A percentile compares a stretch with the other conserved stretches of the same genome.
phyloP scores from a whole-genome alignment of 1,140 invertebrate genomes.

The Pseudobourletiella spinata region DNA sequence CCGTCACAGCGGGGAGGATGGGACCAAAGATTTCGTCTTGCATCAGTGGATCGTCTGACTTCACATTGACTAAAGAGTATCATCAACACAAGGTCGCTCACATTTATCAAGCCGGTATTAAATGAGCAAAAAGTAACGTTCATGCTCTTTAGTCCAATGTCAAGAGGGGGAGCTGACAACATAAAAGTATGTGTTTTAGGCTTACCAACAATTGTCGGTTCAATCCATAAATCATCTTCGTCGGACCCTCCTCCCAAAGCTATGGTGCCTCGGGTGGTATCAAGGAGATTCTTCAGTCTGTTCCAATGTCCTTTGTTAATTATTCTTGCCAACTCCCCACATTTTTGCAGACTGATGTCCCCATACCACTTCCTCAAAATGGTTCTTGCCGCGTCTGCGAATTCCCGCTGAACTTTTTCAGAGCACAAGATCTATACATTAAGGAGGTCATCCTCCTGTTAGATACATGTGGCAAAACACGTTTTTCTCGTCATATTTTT shows the following conservation, averaged over 20 bases:
- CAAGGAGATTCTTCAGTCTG: conserved; percentile 13
- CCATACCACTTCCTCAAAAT: conserved; percentile 74
- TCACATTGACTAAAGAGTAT: conserved; percentile 15
- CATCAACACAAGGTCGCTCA: no score
- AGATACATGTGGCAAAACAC: conserved; percentile 56
- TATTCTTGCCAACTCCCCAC: conserved; percentile 38
- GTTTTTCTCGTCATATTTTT: conserved; percentile 61
- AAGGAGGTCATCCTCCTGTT: conserved; percentile 79
- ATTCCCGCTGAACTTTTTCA: conserved; percentile 55
- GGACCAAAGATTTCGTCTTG: conserved; percentile 48
- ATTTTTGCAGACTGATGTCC: conserved; percentile 50
- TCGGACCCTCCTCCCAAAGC: conserved; percentile 45
- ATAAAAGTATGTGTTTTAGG: no score
- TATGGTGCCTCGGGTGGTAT: conserved; percentile 35
- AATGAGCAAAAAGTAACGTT: no score
- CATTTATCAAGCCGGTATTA: no score
- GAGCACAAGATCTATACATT: conserved; percentile 87
- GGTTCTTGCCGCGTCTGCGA: conserved; percentile 56
- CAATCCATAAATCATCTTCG: conserved; percentile 43
- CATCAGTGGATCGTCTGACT: conserved; percentile 10
- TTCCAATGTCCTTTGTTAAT: conserved; percentile 19
- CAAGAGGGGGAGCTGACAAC: no score
- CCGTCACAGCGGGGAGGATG: conserved; percentile 31
- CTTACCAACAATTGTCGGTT: conserved; percentile 51
- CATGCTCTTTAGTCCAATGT: neutral